Conservation (phyloP, 2,113 vertebrate genomes). For the Dolichotis patagonum region DNA sequence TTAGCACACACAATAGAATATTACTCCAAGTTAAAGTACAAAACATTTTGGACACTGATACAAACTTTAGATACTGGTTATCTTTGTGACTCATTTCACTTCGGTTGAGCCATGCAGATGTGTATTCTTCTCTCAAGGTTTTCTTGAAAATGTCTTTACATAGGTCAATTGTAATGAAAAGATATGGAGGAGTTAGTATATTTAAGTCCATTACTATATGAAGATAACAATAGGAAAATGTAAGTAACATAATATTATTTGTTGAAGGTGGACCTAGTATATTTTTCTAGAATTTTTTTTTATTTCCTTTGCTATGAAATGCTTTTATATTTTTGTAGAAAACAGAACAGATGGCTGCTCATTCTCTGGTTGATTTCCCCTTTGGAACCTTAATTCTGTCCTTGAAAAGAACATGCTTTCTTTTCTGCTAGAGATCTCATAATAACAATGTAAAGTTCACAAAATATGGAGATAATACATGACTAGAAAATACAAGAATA, state of each 20-base stretch:
- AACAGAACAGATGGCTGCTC: neutral
- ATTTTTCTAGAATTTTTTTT: constrained; percentile 25
- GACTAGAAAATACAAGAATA: neutral
- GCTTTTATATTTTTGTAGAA: constrained; percentile 25
- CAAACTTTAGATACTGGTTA: neutral
- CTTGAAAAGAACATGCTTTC: constrained; percentile 11
- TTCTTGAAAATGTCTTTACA: neutral
- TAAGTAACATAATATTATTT: neutral
- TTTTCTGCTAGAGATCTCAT: neutral
- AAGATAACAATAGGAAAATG: neutral
- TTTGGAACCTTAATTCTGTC: constrained; percentile 40
- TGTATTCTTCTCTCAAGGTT: neutral
- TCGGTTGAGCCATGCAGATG: neutral
- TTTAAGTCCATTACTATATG: neutral
- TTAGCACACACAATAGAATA: neutral
- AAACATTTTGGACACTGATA: neutral
- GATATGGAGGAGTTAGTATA: neutral
- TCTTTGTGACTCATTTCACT: neutral
- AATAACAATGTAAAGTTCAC: neutral
- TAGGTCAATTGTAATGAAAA: neutral
- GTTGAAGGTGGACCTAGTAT: neutral
- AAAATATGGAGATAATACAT: neutral
- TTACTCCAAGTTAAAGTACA: neutral
- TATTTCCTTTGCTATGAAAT: neutral
- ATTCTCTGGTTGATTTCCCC: constrained; percentile 27